Evolutionary conservation across 2,113 vertebrate species (phyloP).

Genomic region (Calonectris borealis): DNA sequence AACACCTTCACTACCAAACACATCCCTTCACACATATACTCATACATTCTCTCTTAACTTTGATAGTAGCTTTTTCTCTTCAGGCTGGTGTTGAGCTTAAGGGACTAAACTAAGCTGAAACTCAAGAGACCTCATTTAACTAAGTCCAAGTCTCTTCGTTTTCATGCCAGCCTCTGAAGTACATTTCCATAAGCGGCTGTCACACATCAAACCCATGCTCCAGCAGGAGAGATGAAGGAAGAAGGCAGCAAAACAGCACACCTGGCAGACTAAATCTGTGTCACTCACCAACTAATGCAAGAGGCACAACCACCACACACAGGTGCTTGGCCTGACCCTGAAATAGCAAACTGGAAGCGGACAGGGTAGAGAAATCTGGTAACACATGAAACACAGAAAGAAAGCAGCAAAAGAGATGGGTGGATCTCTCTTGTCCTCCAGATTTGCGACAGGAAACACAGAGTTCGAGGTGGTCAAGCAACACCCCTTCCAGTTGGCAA

Average conservation of each 20-base stretch:
- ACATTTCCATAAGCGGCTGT: not conserved
- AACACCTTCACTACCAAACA: not conserved
- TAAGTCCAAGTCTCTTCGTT: not conserved
- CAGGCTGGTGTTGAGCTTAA: not conserved
- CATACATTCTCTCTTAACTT: not conserved
- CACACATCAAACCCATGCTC: not conserved
- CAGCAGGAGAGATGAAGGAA: not conserved
- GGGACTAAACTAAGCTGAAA: not conserved
- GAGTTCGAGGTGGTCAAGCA: not conserved
- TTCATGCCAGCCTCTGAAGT: not conserved
- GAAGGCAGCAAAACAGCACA: not conserved
- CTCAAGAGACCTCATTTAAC: not conserved
- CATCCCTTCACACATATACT: not conserved
- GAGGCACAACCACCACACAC: not conserved
- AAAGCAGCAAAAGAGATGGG: not conserved
- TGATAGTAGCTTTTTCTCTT: not conserved
- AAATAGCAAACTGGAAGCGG: not conserved
- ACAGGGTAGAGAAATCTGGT: not conserved
- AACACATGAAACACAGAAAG: not conserved
- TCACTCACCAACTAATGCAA: not conserved
- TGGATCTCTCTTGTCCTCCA: not conserved
- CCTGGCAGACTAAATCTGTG: not conserved
- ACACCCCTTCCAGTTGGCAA: not conserved
- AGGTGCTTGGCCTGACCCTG: not conserved
- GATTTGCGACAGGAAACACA: fast-evolving